Conservation (phyloP, 2,113 vertebrate species). For the Carassius gibelio region DNA sequence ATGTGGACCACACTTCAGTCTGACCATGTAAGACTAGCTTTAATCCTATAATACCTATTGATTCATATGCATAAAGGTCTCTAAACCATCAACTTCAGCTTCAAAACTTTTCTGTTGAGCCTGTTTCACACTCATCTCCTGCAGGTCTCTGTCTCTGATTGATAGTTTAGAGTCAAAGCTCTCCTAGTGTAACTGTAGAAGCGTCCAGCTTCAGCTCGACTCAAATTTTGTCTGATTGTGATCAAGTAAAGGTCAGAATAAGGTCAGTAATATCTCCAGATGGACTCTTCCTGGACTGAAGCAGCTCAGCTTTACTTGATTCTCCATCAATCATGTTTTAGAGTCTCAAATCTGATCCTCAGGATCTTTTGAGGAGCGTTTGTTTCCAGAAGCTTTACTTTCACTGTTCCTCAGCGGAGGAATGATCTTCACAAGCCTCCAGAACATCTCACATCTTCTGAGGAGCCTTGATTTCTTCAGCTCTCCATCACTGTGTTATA, state of each 20-base stretch:
- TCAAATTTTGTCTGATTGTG: no score
- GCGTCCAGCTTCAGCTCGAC: no score
- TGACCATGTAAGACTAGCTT: no score
- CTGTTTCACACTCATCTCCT: neutral
- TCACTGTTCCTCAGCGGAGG: neutral
- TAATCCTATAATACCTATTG: no score
- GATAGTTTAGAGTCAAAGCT: neutral
- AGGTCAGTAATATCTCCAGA: neutral
- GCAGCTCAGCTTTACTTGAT: neutral
- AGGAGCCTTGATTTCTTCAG: no score
- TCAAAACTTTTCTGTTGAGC: no score
- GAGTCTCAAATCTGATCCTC: no score
- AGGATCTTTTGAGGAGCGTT: neutral
- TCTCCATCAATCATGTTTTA: neutral
- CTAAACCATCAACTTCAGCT: neutral
- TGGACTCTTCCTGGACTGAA: neutral
- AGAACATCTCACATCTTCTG: neutral
- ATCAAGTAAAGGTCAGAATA: neutral
- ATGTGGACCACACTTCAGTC: neutral
- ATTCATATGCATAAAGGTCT: neutral
- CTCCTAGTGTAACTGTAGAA: neutral
- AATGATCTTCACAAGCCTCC: neutral
- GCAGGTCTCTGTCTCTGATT: no score
- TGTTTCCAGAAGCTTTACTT: neutral
- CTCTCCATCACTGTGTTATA: no score